Base-by-base conservation (phyloP, 2,888 invertebrate species). In the Scaptomyza tumidula region DNA sequence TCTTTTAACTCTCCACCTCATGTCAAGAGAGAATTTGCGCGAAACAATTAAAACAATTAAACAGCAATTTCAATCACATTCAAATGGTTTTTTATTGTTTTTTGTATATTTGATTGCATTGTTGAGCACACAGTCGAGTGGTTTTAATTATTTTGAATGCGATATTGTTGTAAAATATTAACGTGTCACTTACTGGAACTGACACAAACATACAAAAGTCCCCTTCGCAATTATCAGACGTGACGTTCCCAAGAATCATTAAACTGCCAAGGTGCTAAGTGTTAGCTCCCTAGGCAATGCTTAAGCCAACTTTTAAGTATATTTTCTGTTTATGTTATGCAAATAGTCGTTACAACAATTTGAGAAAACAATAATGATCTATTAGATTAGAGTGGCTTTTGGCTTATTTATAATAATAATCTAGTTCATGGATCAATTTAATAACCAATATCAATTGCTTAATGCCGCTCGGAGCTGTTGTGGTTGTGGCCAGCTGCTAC, bases 91-190 rank as follows among this genome's bases (percentile, higher is more conserved):
- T 37, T 24, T 24, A 24, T 24, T 24, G 24, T 24, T 24, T 24
- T 7, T 57, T 54, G 55, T 50, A 11, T 13, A 55, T 52, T 60
- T 61, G 46, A 54, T 71, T 52, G 55, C 56, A 52, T 80, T 80
- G 64, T 78, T 71, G 59, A 62, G 71, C 71, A 60, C 77, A 69
- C 80, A 79, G 58, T 80, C 49, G 78, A 82, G 61, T 78, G 80
- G 61, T 78, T 86, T 83, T 83, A 82, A 78, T 85, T 80, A 75
- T 78, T 80, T 71, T 44, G 71, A 64, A 66, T 80, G 68, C 80
- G 69, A 71, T 82, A 71, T 73, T 71, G 82, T 80, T 81, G 66
- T 67, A 70, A 85, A 66, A 83, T 82, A 83, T 83, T 80, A 82
- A 80, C 76, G 70, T 78, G 76, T 86, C 86, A 83, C 76, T 24